Percentiles rank a stretch among this genome's conserved stretches.
These are phyloP conservation scores for Electrona antarctica DNA, from an alignment of 2,113 vertebrate genomes.

Conservation along the genomic window DNA sequence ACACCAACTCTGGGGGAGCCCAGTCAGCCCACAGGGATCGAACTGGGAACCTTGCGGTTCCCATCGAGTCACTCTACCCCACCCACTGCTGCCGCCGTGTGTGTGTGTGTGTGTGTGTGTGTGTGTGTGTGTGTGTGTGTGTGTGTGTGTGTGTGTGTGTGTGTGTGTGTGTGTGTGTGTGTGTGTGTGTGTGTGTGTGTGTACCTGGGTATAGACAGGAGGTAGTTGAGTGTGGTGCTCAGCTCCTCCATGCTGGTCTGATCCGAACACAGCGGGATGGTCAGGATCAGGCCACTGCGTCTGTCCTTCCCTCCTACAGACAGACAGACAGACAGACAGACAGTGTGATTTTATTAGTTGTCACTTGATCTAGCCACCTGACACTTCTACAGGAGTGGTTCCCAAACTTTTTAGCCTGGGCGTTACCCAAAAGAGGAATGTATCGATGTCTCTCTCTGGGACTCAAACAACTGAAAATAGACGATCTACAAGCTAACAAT, in stretches of 20 bases:
- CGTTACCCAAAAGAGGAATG: no score
- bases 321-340: constrained; percentile 1
- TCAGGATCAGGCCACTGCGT: constrained; percentile 97
- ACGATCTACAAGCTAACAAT: no score
- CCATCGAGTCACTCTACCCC: no score
- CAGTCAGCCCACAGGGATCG: no score
- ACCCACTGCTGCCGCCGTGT: no score
- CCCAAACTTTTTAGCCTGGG: no score
- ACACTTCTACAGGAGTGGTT: no score
- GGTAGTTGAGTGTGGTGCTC: constrained; percentile 93
- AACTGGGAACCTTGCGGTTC: no score
- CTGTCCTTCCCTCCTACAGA: constrained; percentile 93
- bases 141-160: neutral
- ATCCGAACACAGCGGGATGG: constrained; percentile 95
- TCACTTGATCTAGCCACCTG: no score
- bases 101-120: neutral
- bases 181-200: constrained; percentile 5
- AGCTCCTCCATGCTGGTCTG: constrained; percentile 99
- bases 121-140: constrained; percentile 5
- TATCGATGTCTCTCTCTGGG: no score
- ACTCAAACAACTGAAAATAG: no score
- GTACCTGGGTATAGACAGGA: constrained; percentile 93
- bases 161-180: neutral
- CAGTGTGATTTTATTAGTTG: neutral
- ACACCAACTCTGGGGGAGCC: no score